These are phyloP conservation scores for Microcebus ravelobensis DNA, from an alignment of 2,113 vertebrate species.

Conservation along the genomic window DNA sequence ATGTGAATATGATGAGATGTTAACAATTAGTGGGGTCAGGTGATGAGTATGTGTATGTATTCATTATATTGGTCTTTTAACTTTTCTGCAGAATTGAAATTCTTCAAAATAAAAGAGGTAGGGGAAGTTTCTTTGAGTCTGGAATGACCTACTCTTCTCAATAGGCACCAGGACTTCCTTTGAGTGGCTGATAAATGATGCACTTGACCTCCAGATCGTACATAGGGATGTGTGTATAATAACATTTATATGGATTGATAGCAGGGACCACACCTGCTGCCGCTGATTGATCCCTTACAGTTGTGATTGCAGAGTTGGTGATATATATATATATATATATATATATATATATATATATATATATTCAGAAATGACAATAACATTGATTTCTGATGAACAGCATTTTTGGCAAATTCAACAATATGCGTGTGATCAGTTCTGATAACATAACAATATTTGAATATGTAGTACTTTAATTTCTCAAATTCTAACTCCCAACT, in stretches of 20 bases:
- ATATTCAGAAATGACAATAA: constrained; percentile 23
- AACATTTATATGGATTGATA: not conserved
- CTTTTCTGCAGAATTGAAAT: not conserved
- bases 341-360: not conserved
- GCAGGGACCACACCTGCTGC: rapidly evolving
- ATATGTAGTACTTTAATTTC: not conserved
- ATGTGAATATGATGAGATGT: not conserved
- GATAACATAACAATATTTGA: not conserved
- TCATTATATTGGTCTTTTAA: not conserved
- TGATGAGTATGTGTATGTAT: not conserved
- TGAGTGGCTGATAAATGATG: not conserved
- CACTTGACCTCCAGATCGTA: not conserved
- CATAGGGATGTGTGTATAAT: not conserved
- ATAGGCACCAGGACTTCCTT: not conserved
- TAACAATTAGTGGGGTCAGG: not conserved
- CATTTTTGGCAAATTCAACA: not conserved
- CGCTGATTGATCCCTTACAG: not conserved
- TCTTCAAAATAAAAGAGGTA: not conserved
- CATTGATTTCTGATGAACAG: not conserved
- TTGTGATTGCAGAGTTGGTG: not conserved
- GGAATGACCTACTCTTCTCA: not conserved
- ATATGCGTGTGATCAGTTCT: not conserved
- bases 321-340: not conserved
- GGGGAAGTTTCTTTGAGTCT: not conserved
- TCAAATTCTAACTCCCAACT: not conserved